phyloP scores from a whole-genome alignment of 2,888 invertebrate species.

The Diabrotica balteata region DNA sequence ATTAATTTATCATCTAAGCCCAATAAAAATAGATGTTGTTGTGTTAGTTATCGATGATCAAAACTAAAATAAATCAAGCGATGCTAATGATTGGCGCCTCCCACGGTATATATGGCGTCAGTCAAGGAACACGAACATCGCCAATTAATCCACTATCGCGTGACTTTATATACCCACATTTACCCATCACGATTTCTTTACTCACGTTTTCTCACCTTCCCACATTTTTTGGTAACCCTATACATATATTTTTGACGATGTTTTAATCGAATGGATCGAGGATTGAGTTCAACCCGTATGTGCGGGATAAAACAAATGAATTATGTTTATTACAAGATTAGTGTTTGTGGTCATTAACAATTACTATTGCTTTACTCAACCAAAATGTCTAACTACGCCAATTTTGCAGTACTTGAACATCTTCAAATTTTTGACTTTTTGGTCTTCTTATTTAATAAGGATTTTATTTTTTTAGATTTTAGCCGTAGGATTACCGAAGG shows the following conservation, averaged over 20 bases:
- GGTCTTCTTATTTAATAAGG: too few species aligned
- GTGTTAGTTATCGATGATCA: slow-evolving; percentile 34
- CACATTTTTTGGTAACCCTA: slow-evolving; percentile 13
- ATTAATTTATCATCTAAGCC: slow-evolving; percentile 11
- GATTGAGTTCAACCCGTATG: too few species aligned
- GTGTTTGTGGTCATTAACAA: too few species aligned
- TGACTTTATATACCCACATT: slow-evolving; percentile 46
- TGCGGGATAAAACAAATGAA: too few species aligned
- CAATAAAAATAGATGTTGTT: slow-evolving; percentile 18
- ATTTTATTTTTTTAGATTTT: too few species aligned
- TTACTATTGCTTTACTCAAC: too few species aligned
- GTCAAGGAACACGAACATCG: slow-evolving; percentile 47
- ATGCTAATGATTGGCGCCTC: slow-evolving; percentile 50
- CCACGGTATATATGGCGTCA: slow-evolving; percentile 48
- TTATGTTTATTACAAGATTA: too few species aligned
- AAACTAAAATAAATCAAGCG: slow-evolving; percentile 47
- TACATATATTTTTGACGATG: background rate
- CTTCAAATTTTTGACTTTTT: too few species aligned
- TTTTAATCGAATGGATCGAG: background rate
- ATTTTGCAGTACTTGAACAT: too few species aligned
- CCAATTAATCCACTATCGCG: slow-evolving; percentile 49
- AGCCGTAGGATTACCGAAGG: too few species aligned
- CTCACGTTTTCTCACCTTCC: slow-evolving; percentile 29
- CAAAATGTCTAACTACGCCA: too few species aligned
- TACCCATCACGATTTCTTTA: slow-evolving; percentile 41